Base-by-base conservation (phyloP, 2,888 invertebrate species). In the Campoplex capitator region DNA sequence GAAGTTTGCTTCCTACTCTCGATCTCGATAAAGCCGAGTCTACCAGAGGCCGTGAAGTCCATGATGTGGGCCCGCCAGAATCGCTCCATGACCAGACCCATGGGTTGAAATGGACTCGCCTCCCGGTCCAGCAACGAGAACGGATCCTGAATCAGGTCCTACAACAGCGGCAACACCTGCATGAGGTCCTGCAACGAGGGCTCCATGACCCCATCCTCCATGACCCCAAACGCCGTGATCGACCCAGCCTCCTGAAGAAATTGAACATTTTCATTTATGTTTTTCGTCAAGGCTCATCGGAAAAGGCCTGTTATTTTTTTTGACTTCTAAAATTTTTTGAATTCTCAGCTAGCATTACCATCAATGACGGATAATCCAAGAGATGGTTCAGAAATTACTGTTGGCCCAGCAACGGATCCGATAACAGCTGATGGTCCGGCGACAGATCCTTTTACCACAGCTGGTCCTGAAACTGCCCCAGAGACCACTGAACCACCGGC, bases 351-450 rank as follows among this genome's bases (percentile, higher is more conserved):
- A 2, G 35, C 28, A 28, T 88, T 84, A 88, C 90, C 87, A 70
- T 87, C 65, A 8, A 88, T 65, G 3, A 89, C 58, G 9, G 87
- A 84, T 42, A 84, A 32, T 42, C 90, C 89, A 1, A 90, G 75
- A 32, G 88, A 87, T 7, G 89, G 91, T 58, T 88, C 88, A 28
- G 89, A 88, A 13, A 91, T 67, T 18, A 88, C 28, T 35, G 91
- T 90, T n/a, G 90, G 89, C 38, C 90, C 91, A 56, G 90, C 91
- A 4, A 88, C 88, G 9, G 91, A 87, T 9, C 91, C 91, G 58
- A 89, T 85, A 18, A 91, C 90, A 7, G 88, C 91, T 0, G 91
- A 88, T 0, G 91, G 85, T 28, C 89, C 89, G 11, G 89, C 82
- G 23, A 89, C 88, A 11, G 89, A 84, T 73, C 89, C 89, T 42